Evolutionary conservation across 2,888 invertebrate species (phyloP), one percentile per base, ranked within the genome.

Genomic region (Pachliopta kotzebuea): DNA sequence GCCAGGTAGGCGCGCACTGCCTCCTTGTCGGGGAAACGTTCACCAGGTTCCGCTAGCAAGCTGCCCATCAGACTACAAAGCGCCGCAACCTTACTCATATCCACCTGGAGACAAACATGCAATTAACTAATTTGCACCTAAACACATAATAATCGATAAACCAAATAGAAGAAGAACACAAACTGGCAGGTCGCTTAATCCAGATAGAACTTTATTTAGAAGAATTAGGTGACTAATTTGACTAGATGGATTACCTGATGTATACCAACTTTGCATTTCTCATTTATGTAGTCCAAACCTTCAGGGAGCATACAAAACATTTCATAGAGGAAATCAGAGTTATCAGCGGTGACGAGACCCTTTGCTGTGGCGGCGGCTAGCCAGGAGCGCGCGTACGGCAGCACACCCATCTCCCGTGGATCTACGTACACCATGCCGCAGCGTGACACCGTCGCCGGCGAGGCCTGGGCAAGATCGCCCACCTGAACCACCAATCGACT

Each of bases 351-450:
- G 52, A 93, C 85, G 2, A 93, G 75, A 67, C 84, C 88, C 53
- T 78, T 86, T 0, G 93, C 92, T 0, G 92, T 78, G 3, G 94
- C 79, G 18, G 86, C 90, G 0, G 92, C 87, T 2, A 95, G 80
- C 97, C 97, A 98, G 0, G 96, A 95, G 69, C 94, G 93, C 0
- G 97, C 95, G 72, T 94, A 95, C 0, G 98, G 97, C 72, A 95
- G 78, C 94, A 96, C 97, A 59, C 95, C 95, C 57, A 98, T 87
- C 75, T 97, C 97, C 3, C 94, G 93, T 0, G 97, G 94, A 81
- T 98, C 98, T 11, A 98, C 94, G 81, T 97, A 98, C 2, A 98
- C 97, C 97, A 98, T 98, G 58, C 97, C 97, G 72, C 95, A 95
- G 24, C 94, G 93, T 0, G 93, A 93, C 6, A 98, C 98, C 0